These are phyloP conservation scores for Drosophila quinaria DNA, from an alignment of 2,888 invertebrate species.

Conservation along the genomic window DNA sequence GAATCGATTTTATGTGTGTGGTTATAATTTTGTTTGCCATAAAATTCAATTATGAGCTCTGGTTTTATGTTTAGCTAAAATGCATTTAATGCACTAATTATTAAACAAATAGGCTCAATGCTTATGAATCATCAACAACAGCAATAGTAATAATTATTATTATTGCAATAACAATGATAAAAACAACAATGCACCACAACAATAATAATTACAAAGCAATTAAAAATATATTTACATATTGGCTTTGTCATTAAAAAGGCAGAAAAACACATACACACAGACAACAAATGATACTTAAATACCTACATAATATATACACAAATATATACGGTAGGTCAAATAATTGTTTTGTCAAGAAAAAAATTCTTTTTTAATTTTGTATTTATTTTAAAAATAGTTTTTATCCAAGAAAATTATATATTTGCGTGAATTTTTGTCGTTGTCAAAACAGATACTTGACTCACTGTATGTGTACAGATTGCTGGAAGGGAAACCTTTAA, in stretches of 20 bases:
- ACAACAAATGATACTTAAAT: not conserved
- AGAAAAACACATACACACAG: slow-evolving; percentile 1
- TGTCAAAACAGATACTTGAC: not conserved
- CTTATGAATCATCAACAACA: slow-evolving; percentile 2
- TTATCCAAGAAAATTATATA: not conserved
- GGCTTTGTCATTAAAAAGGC: slow-evolving; percentile 23
- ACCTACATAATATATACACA: not conserved
- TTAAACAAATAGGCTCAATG: slow-evolving; percentile 52
- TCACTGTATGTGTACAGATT: slow-evolving; percentile 7
- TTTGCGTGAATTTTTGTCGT: not conserved
- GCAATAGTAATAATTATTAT: slow-evolving; percentile 41
- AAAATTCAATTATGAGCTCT: slow-evolving; percentile 45
- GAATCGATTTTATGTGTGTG: not conserved
- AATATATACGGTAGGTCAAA: not conserved
- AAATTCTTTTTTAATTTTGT: not conserved
- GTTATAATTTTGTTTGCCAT: slow-evolving; percentile 27
- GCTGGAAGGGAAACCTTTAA: slow-evolving; percentile 22
- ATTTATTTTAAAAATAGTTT: no score
- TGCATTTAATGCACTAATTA: slow-evolving; percentile 68
- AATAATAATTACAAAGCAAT: slow-evolving; percentile 76
- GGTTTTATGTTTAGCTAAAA: slow-evolving; percentile 40
- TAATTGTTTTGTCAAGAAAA: not conserved
- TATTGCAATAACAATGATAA: slow-evolving; percentile 6
- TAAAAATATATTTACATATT: slow-evolving; percentile 69
- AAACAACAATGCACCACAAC: slow-evolving; percentile 55